phyloP scores from a whole-genome alignment of 1,140 invertebrate genomes.

The Hypothenemus hampei region DNA sequence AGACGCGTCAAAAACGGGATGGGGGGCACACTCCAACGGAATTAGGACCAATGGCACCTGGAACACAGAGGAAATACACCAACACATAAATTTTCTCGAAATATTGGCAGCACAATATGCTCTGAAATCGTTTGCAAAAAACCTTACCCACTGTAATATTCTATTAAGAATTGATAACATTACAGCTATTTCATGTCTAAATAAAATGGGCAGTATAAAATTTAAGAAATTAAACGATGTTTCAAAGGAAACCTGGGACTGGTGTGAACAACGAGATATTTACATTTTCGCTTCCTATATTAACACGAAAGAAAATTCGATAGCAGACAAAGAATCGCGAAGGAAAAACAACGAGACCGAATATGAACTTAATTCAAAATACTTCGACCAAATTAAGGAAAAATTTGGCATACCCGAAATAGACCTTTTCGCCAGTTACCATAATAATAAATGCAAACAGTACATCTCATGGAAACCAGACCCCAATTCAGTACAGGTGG shows the following conservation, averaged over 20 bases:
- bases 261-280: constrained; percentile 30
- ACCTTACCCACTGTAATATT: constrained; percentile 25
- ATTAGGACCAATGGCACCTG: background rate
- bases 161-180: constrained; percentile 33
- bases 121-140: constrained; percentile 4
- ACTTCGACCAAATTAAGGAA: constrained; percentile 11
- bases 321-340: constrained; percentile 32
- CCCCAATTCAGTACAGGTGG: constrained; percentile 25
- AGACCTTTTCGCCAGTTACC: constrained; percentile 34
- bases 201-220: constrained; percentile 34
- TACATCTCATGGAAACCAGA: constrained; percentile 36
- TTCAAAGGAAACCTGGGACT: constrained; percentile 27
- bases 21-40: background rate
- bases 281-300: constrained; percentile 36
- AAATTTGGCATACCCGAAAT: constrained; percentile 26
- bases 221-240: constrained; percentile 24
- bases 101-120: background rate
- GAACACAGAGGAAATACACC: background rate
- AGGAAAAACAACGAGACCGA: constrained; percentile 29
- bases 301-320: constrained; percentile 21
- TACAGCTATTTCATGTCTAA: constrained; percentile 33
- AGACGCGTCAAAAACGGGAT: constrained; percentile 4
- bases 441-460: constrained; percentile 30
- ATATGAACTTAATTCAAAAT: background rate
- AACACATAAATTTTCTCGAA: constrained; percentile 11